These are phyloP conservation scores for Erebia palarica DNA, from an alignment of 2,888 invertebrate genomes.

Conservation along the genomic window DNA sequence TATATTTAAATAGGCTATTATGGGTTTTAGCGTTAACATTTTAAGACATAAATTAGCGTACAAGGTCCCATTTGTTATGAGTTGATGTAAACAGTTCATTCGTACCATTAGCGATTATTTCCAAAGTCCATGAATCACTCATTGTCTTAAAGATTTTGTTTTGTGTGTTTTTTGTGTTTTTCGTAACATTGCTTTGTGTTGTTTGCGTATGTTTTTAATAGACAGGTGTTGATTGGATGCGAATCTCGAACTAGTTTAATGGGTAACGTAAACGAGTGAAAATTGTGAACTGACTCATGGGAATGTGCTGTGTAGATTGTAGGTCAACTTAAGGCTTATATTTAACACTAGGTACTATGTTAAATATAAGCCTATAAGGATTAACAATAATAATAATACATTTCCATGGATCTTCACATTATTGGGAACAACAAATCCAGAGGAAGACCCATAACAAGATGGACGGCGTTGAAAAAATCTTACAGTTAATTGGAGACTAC, in stretches of 20 bases:
- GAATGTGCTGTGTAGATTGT: slow-evolving; percentile 19
- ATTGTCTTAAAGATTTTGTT: slow-evolving; percentile 51
- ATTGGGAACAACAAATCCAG: too few species aligned
- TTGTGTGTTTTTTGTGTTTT: slow-evolving; percentile 46
- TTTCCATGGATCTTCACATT: too few species aligned
- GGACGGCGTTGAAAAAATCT: too few species aligned
- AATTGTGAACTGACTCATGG: slow-evolving; percentile 25
- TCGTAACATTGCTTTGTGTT: slow-evolving; percentile 49
- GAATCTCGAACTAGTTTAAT: slow-evolving; percentile 53
- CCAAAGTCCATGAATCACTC: slow-evolving; percentile 70
- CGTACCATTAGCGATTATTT: slow-evolving; percentile 56
- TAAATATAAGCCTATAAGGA: too few species aligned
- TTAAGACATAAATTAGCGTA: slow-evolving; percentile 17
- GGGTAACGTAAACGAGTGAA: slow-evolving; percentile 40
- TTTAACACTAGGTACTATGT: background rate
- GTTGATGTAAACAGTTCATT: slow-evolving; percentile 15
- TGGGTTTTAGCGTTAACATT: slow-evolving; percentile 11
- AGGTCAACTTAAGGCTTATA: slow-evolving; percentile 10
- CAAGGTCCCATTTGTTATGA: slow-evolving; percentile 11
- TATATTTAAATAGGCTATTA: slow-evolving; percentile 9
- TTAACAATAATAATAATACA: too few species aligned
- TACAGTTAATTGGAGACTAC: too few species aligned
- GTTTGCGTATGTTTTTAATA: slow-evolving; percentile 60
- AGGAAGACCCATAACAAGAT: too few species aligned
- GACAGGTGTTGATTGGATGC: slow-evolving; percentile 60